Evolutionary conservation across 2,797 vertebrate species (phyloP).

Genomic region (Lerista edwardsae): DNA sequence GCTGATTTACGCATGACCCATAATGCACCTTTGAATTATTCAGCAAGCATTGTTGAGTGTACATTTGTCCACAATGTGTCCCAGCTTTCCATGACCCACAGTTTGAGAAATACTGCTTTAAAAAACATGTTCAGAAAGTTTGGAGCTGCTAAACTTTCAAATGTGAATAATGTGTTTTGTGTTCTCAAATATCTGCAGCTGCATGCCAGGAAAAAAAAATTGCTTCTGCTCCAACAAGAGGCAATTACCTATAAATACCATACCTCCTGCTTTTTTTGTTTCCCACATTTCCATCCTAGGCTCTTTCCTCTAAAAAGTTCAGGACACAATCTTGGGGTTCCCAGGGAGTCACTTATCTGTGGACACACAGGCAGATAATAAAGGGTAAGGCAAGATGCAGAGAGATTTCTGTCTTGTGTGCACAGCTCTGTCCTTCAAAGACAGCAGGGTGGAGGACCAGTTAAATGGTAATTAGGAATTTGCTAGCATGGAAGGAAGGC

Average conservation of each 20-base stretch:
- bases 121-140: too few species aligned
- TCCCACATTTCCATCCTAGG: too few species aligned
- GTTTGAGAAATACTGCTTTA: too few species aligned
- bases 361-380: neutral
- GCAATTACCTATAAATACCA: too few species aligned
- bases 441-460: neutral
- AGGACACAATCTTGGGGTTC: neutral
- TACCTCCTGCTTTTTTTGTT: too few species aligned
- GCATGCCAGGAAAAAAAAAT: too few species aligned
- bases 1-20: neutral
- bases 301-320: neutral
- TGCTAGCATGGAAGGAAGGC: neutral
- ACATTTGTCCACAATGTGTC: too few species aligned
- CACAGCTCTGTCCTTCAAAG: neutral
- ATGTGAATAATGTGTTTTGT: too few species aligned
- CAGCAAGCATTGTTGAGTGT: neutral
- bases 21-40: neutral
- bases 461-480: neutral
- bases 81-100: too few species aligned
- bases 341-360: neutral
- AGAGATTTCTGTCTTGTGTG: neutral
- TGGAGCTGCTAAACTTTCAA: too few species aligned
- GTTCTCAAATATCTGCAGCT: too few species aligned
- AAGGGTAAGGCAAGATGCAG: neutral
- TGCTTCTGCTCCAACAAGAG: too few species aligned